Percentiles rank a stretch among this genome's conserved stretches.
phyloP scores from a whole-genome alignment of 2,797 vertebrate species.

The Phylloscopus collybita region DNA sequence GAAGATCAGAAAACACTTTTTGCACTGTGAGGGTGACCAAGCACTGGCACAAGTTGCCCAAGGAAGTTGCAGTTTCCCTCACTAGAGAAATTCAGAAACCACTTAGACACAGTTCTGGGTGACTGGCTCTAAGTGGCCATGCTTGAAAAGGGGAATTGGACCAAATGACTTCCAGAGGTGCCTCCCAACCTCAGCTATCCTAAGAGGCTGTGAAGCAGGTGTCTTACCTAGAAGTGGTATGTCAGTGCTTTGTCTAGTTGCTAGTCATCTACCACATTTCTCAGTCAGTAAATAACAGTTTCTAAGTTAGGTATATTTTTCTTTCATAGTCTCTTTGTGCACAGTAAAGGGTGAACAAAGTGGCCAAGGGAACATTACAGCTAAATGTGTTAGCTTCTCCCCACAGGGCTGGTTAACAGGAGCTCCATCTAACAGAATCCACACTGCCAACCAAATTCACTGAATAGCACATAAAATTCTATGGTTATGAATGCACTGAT shows the following conservation, averaged over 20 bases:
- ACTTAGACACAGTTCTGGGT: neutral
- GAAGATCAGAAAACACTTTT: neutral
- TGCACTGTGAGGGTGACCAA: neutral
- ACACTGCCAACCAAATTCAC: neutral
- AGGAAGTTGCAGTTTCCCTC: neutral
- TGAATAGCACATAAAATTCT: neutral
- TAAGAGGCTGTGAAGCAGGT: neutral
- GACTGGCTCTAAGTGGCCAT: neutral
- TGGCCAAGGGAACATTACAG: neutral
- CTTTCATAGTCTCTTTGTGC: neutral
- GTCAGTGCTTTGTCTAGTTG: neutral
- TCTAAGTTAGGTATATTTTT: neutral
- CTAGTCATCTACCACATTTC: neutral
- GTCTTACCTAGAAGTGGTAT: no score
- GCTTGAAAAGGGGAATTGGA: neutral
- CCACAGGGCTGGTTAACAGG: neutral
- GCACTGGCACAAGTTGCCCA: neutral
- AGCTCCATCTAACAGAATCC: neutral
- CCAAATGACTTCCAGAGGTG: neutral
- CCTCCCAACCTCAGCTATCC: neutral
- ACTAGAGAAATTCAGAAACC: neutral
- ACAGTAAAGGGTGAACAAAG: neutral
- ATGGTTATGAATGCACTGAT: neutral
- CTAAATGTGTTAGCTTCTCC: neutral
- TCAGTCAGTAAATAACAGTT: neutral